Evolutionary conservation across 2,113 vertebrate species (phyloP), one percentile per base, ranked within the genome.

Genomic region (Dasypus novemcinctus): DNA sequence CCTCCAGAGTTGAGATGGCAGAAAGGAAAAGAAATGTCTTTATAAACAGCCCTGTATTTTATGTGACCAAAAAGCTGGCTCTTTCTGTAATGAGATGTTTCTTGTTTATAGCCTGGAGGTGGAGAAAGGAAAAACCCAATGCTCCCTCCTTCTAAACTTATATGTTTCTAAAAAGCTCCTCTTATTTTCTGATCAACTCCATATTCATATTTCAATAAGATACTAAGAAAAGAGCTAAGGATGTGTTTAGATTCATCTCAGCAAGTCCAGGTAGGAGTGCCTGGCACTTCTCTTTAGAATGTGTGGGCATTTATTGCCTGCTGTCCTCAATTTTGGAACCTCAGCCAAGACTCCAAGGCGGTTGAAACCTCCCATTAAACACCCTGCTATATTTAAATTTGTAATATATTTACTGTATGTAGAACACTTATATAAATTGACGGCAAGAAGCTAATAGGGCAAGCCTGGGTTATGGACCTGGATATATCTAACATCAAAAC

Each of bases 261-360:
- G 11, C 38, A 38, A 27, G 25, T 64, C 83, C 61, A 63, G 38
- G 29, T 43, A 81, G 33, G 72, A 66, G 29, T 72, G 38, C 69
- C 82, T 95, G 54, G 43, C 36, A 79, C 61, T 38, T 97, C 90
- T 91, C 52, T 89, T 63, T 52, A 85, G 69, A 85, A 85, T 68
- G 46, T 85, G 79, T 72, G 72, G 72, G 36, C 52, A 81, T 91
- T 85, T 93, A 49, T 93, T 79, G 93, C 38, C 46, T 76, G 38
- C 54, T 80, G 13, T 85, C 61, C 54, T 96, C 18, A 78, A 74
- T 81, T 91, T 94, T 80, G 94, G 86, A 66, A 52, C 29, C 27
- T 93, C 36, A 75, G 43, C 82, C 71, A 87, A 81, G 64, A 88
- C 29, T 80, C 23, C 43, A 80, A 68, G 49, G 90, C 43, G 54